Evolutionary conservation across 1,140 invertebrate species (phyloP).

Genomic region (Akabosia matsudoensis): DNA sequence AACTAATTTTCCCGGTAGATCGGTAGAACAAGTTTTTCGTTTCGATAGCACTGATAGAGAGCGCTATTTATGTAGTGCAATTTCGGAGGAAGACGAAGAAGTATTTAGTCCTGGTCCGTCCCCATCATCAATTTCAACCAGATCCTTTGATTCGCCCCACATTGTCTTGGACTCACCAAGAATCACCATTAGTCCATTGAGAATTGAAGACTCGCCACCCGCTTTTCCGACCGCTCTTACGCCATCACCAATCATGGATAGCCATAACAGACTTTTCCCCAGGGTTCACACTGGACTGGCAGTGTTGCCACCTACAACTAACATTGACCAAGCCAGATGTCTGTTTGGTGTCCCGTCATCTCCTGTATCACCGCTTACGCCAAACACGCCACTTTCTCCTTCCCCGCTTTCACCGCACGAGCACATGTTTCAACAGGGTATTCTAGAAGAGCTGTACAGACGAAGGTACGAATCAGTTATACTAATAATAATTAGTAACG

Average conservation of each 20-base stretch:
- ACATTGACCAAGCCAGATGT: conserved; percentile 38
- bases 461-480: too few relatives aligned
- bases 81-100: conserved; percentile 57
- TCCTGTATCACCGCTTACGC: conserved; percentile 58
- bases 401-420: conserved; percentile 49
- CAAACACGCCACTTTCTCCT: conserved; percentile 54
- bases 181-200: conserved; percentile 60
- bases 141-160: conserved; percentile 50
- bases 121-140: conserved; percentile 57
- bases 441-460: conserved; percentile 46
- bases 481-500: neutral
- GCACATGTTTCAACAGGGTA: conserved; percentile 53
- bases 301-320: conserved; percentile 49
- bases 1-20: conserved; percentile 47
- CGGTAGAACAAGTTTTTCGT: conserved; percentile 52
- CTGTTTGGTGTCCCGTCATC: conserved; percentile 53
- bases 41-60: conserved; percentile 56
- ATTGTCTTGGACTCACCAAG: conserved; percentile 56
- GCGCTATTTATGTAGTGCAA: conserved; percentile 51
- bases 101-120: conserved; percentile 59
- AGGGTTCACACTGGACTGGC: conserved; percentile 54
- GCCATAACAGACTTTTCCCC: conserved; percentile 46
- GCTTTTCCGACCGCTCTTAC: conserved; percentile 41
- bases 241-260: conserved; percentile 47
- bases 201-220: conserved; percentile 56